Percentiles rank a stretch among this genome's conserved stretches.
These are phyloP conservation scores for Pentalonia nigronervosa DNA, from an alignment of 1,140 invertebrate genomes.

Conservation along the genomic window DNA sequence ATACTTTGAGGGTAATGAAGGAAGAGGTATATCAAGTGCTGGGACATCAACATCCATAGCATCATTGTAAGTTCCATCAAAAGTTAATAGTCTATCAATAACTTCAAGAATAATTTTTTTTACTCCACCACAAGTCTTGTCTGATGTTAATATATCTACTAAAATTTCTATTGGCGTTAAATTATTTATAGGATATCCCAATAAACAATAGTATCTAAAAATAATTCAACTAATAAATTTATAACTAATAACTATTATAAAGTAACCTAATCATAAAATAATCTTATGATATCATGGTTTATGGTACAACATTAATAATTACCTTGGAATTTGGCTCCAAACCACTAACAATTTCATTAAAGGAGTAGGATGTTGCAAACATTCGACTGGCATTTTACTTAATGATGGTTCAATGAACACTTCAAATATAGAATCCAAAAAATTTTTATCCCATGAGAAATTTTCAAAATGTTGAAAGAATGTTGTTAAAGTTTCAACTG, in stretches of 20 bases:
- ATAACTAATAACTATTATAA: not conserved
- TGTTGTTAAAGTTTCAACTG: constrained; percentile 71
- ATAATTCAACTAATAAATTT: constrained; percentile 9
- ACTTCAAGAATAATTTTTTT: constrained; percentile 78
- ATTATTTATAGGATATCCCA: constrained; percentile 70
- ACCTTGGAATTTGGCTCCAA: constrained; percentile 79
- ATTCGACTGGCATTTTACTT: constrained; percentile 78
- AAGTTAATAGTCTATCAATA: constrained; percentile 79
- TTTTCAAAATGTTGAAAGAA: constrained; percentile 83
- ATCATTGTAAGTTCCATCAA: constrained; percentile 65
- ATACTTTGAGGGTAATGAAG: constrained; percentile 20
- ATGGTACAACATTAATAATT: constrained; percentile 49
- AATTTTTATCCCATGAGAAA: constrained; percentile 69
- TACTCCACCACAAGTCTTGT: constrained; percentile 74
- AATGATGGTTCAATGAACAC: constrained; percentile 84
- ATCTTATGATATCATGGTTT: not conserved
- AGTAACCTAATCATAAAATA: not conserved
- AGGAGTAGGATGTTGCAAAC: constrained; percentile 82
- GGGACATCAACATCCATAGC: constrained; percentile 37
- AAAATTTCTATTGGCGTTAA: constrained; percentile 72
- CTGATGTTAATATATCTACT: constrained; percentile 74
- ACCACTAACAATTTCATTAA: constrained; percentile 78
- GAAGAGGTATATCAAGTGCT: constrained; percentile 43
- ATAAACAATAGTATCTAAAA: constrained; percentile 74
- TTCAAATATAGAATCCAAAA: constrained; percentile 74